phyloP scores from a whole-genome alignment of 2,797 vertebrate species.

The Sebastes matsubarae region DNA sequence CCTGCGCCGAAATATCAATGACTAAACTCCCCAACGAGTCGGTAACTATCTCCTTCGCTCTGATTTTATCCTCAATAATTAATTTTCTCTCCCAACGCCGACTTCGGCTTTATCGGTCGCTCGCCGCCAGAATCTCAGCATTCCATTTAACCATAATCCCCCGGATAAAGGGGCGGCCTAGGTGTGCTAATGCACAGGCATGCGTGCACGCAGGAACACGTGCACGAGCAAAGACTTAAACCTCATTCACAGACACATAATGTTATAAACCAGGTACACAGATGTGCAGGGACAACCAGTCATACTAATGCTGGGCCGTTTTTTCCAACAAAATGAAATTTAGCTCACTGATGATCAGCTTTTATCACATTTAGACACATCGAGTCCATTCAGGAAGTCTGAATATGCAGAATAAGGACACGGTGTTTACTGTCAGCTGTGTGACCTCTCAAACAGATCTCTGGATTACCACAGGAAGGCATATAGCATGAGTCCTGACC shows the following conservation, averaged over 20 bases:
- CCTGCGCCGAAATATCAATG: conserved; percentile 76
- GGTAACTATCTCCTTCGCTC: conserved; percentile 71
- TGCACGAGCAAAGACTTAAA: conserved; percentile 46
- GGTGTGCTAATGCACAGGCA: conserved; percentile 72
- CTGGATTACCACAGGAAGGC: conserved; percentile 37
- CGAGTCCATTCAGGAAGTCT: not conserved
- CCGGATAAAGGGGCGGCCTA: conserved; percentile 68
- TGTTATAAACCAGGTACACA: conserved; percentile 24
- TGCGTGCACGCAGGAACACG: not conserved
- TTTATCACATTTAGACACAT: not conserved
- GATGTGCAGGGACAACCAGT: conserved; percentile 3
- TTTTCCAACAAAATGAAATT: not conserved
- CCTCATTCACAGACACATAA: conserved; percentile 41
- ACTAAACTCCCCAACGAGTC: conserved; percentile 74
- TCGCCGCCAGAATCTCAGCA: conserved; percentile 69
- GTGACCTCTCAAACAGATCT: conserved; percentile 26
- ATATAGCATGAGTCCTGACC: conserved; percentile 23
- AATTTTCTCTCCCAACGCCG: conserved; percentile 73
- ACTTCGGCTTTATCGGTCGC: conserved; percentile 70
- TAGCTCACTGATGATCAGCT: not conserved
- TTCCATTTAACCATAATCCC: conserved; percentile 82
- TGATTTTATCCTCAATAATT: conserved; percentile 83
- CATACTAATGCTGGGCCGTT: not conserved
- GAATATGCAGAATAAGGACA: conserved; percentile 6
- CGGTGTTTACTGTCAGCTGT: conserved; percentile 1